Evolutionary conservation across 2,113 vertebrate genomes (phyloP).

Genomic region (Zosterops japonicus): DNA sequence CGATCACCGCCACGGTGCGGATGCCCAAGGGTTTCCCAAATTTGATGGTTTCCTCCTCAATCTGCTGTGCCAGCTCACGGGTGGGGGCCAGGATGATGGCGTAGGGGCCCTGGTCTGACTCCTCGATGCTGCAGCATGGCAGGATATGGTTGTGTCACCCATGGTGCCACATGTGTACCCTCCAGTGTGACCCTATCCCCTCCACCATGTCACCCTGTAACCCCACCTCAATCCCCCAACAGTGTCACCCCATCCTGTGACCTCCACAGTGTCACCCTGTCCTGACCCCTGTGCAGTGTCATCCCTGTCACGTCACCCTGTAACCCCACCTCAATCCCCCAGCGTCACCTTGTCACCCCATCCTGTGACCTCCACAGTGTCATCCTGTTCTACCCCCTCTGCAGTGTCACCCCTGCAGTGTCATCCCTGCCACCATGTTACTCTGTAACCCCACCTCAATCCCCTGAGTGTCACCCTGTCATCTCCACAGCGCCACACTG

Average conservation of each 20-base stretch:
- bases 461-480: too few relatives aligned
- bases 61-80: constrained; percentile 97
- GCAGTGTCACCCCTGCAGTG: accelerated
- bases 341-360: neutral
- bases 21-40: constrained; percentile 96
- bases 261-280: too few relatives aligned
- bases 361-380: too few relatives aligned
- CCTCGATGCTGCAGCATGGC: constrained; percentile 83
- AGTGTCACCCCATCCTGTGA: neutral
- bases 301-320: neutral
- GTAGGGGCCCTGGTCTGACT: constrained; percentile 96
- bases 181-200: accelerated
- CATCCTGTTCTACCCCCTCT: too few relatives aligned
- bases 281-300: neutral
- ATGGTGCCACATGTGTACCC: accelerated
- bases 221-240: neutral
- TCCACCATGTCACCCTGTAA: neutral
- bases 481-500: too few relatives aligned
- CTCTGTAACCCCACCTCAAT: too few relatives aligned
- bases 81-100: constrained; percentile 97
- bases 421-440: too few relatives aligned
- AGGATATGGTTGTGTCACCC: neutral
- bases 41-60: constrained; percentile 97
- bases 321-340: neutral
- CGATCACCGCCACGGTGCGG: constrained; percentile 95